phyloP scores from a whole-genome alignment of 2,113 vertebrate species.

The Meriones unguiculatus region DNA sequence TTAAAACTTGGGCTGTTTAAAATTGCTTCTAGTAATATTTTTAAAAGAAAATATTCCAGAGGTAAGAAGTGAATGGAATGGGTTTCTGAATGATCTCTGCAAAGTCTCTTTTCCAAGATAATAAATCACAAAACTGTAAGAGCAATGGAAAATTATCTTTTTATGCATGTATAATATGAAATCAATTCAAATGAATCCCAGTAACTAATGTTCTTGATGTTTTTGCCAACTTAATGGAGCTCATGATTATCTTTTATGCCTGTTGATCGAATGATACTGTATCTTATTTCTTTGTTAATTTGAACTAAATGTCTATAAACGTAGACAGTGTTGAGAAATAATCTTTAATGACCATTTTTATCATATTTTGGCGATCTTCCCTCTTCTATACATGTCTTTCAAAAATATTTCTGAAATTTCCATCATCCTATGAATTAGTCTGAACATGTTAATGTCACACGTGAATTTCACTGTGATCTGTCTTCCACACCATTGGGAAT shows the following conservation, averaged over 20 bases:
- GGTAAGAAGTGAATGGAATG: constrained; percentile 75
- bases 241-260: constrained; percentile 65
- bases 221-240: constrained; percentile 71
- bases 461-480: neutral
- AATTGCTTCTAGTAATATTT: constrained; percentile 77
- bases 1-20: constrained; percentile 69
- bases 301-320: constrained; percentile 35
- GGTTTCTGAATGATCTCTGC: constrained; percentile 71
- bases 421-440: neutral
- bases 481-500: neutral
- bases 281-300: constrained; percentile 48
- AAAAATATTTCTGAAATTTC: neutral
- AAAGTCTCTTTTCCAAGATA: constrained; percentile 70
- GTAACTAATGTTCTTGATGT: constrained; percentile 70
- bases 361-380: neutral
- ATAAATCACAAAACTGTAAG: constrained; percentile 73
- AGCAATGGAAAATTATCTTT: constrained; percentile 74
- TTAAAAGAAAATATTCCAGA: constrained; percentile 79
- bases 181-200: constrained; percentile 77
- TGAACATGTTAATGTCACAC: neutral
- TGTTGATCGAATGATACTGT: constrained; percentile 44
- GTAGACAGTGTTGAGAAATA: neutral
- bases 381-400: neutral
- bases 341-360: constrained; percentile 15
- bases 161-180: constrained; percentile 76